Base-by-base conservation (phyloP, 2,113 vertebrate genomes). In the Ictidomys tridecemlineatus region DNA sequence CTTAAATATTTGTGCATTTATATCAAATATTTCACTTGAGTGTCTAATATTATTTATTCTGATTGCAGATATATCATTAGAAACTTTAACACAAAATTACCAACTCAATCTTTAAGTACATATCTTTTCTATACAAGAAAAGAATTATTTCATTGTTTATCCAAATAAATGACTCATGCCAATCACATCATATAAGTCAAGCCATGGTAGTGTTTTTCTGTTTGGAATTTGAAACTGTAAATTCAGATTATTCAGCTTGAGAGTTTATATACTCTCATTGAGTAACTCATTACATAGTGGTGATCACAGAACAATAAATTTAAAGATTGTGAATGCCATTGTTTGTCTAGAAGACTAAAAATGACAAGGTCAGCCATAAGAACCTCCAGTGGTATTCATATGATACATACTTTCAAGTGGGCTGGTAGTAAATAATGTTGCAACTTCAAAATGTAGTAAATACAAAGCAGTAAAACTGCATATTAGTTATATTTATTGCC, bases 141-240 rank as follows among this genome's bases (percentile, higher is more conserved):
- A 96, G 91, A 86, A 77, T 87, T 12, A 94, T 91, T 93, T 93
- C 78, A 86, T 95, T 91, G 63, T 93, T 97, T 97, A 95, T 74
- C 61, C 42, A 39, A 73, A 85, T 4, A 28, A 93, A 80, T 76
- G 42, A 26, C 24, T 91, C 94, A 83, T 51, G 4, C 74, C 94
- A 78, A 74, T 74, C 26, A 92, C 63, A 77, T 95, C 8, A 26
- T 65, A 73, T 42, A 82, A 74, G n/a, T 78, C 28, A 85, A 78
- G 30, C 67, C 14, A 9, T 84, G 72, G 24, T 74, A 39, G 45
- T 45, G 4, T 10, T 53, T 74, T 85, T 84, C n/a, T 51, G 79
- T 77, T 70, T 85, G 14, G 20, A 92, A 94, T 58, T n/a, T 73
- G 58, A 87, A 72, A 70, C 16, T 37, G 4, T 65, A 85, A 77